These are phyloP conservation scores for Cynoglossus semilaevis DNA, from an alignment of 2,113 vertebrate genomes.

Conservation along the genomic window DNA sequence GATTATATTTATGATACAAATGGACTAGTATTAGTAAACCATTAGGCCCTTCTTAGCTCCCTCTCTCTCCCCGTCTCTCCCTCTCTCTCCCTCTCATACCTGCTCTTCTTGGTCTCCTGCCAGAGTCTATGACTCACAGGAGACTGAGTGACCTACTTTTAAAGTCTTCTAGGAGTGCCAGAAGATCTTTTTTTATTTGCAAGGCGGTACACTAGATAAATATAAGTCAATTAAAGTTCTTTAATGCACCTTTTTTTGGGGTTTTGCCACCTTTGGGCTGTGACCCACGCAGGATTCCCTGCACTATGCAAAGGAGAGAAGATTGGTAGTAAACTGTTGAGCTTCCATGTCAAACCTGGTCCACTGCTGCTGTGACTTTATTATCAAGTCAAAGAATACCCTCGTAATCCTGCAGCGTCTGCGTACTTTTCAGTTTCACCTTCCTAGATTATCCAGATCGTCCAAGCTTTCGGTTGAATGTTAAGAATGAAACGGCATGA, in stretches of 20 bases:
- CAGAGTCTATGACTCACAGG: slow-evolving; percentile 76
- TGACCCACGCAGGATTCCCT: slow-evolving; percentile 55
- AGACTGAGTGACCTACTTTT: slow-evolving; percentile 80
- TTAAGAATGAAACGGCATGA: slow-evolving; percentile 45
- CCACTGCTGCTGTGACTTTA: slow-evolving; percentile 47
- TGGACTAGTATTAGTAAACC: slow-evolving; percentile 46
- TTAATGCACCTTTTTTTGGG: slow-evolving; percentile 64
- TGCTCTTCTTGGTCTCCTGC: slow-evolving; percentile 72
- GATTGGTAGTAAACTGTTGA: slow-evolving; percentile 48
- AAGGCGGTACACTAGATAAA: slow-evolving; percentile 68
- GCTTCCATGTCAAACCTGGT: slow-evolving; percentile 58
- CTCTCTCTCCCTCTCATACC: slow-evolving; percentile 68
- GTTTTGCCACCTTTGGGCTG: slow-evolving; percentile 59
- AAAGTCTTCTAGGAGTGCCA: slow-evolving; percentile 72
- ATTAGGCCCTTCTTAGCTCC: slow-evolving; percentile 42
- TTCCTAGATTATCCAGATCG: slow-evolving; percentile 44
- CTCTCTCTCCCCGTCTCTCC: slow-evolving; percentile 62
- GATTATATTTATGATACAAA: slow-evolving; percentile 38
- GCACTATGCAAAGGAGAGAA: slow-evolving; percentile 53
- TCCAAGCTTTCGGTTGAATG: slow-evolving; percentile 44
- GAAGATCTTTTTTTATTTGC: slow-evolving; percentile 66
- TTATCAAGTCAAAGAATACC: slow-evolving; percentile 42
- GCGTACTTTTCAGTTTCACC: slow-evolving; percentile 34
- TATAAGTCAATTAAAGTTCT: slow-evolving; percentile 68
- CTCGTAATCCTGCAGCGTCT: slow-evolving; percentile 39